Evolutionary conservation across 1,140 invertebrate genomes (phyloP).

Genomic region (Helicorthomorpha holstii): DNA sequence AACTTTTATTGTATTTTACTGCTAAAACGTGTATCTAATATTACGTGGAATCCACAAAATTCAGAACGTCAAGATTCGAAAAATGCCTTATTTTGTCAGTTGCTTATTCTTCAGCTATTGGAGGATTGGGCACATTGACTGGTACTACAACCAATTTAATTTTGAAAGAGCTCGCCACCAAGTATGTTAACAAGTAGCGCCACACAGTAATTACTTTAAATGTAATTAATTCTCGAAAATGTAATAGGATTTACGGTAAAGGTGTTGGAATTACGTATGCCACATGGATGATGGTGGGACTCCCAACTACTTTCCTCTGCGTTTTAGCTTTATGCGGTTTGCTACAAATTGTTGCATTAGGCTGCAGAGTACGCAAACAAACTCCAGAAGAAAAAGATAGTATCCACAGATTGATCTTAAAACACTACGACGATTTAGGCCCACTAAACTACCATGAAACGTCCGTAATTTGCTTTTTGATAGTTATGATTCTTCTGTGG

Average conservation of each 20-base stretch:
- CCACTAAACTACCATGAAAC: neutral
- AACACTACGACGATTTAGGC: neutral
- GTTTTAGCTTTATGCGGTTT: constrained; percentile 21
- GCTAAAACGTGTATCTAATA: no score
- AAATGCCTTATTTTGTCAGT: neutral
- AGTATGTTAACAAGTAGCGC: no score
- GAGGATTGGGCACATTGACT: neutral
- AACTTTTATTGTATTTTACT: no score
- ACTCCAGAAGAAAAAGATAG: no score
- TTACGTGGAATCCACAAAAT: neutral
- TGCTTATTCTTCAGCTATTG: neutral
- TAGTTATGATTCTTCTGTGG: neutral
- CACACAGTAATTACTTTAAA: no score
- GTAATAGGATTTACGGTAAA: constrained; percentile 7
- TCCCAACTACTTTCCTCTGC: constrained; percentile 23
- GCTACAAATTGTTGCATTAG: neutral
- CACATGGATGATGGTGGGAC: constrained; percentile 27
- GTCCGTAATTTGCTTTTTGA: neutral
- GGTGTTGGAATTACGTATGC: constrained; percentile 23
- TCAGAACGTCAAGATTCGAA: neutral
- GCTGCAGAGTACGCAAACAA: no score
- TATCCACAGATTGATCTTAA: no score
- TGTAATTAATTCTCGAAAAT: no score
- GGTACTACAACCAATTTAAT: neutral
- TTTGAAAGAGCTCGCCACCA: neutral